Evolutionary conservation across 2,113 vertebrate species (phyloP).

Genomic region (Narcine bancroftii): DNA sequence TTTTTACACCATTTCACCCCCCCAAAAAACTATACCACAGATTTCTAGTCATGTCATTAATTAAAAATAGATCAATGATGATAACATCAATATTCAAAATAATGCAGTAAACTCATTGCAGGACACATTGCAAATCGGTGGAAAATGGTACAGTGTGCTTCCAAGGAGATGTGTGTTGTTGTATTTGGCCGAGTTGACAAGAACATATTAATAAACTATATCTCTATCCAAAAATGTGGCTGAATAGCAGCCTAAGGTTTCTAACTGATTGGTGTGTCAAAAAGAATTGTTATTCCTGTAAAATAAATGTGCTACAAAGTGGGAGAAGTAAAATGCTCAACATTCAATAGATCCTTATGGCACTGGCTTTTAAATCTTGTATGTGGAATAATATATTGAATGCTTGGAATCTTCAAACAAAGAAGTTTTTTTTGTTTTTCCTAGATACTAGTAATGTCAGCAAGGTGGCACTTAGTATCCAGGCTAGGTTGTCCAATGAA

Average conservation of each 20-base stretch:
- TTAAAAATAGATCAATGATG: neutral
- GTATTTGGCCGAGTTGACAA: neutral
- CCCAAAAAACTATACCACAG: neutral
- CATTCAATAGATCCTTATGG: neutral
- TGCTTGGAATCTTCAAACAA: neutral
- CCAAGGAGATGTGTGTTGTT: neutral
- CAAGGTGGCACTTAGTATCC: neutral
- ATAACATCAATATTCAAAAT: neutral
- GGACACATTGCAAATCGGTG: conserved; percentile 1
- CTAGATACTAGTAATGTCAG: neutral
- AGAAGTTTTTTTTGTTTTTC: neutral
- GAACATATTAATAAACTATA: neutral
- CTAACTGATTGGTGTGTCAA: neutral
- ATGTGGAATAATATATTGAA: neutral
- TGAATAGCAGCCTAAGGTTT: neutral
- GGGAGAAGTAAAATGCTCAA: neutral
- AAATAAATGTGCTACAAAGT: neutral
- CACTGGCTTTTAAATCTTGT: neutral
- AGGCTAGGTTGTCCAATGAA: neutral
- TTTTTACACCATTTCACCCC: neutral
- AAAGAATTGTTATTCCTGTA: neutral
- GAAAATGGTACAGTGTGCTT: neutral
- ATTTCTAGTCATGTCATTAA: neutral
- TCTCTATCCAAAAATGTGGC: neutral
- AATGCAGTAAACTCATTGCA: neutral